A percentile compares a stretch with the other conserved stretches of the same genome.
These are phyloP conservation scores for Gisinianus flammeolus DNA, from an alignment of 2,888 invertebrate species.

Conservation along the genomic window DNA sequence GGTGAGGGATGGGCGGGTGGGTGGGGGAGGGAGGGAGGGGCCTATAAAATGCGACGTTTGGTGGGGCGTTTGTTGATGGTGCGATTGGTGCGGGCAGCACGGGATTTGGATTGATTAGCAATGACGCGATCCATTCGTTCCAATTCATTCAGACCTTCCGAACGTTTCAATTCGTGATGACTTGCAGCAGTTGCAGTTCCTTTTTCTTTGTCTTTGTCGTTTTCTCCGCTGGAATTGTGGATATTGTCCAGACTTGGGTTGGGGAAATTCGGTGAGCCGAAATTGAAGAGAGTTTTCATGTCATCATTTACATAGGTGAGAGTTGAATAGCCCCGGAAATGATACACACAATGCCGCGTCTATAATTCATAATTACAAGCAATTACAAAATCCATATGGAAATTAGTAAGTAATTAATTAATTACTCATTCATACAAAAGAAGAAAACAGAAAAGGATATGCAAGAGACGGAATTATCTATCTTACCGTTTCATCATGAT, in stretches of 20 bases:
- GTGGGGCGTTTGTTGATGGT: background rate
- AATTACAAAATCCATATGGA: no score
- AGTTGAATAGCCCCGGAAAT: slow-evolving; percentile 30
- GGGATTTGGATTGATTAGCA: background rate
- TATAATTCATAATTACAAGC: background rate
- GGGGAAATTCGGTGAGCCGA: background rate
- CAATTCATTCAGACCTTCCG: background rate
- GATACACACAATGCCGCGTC: slow-evolving; percentile 22
- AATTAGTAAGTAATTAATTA: no score
- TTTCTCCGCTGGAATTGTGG: background rate
- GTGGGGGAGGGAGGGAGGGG: no score
- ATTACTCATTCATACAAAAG: no score
- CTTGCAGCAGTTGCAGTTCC: no score
- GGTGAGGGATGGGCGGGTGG: no score
- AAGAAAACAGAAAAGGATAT: background rate
- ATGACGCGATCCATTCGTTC: background rate
- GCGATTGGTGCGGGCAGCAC: no score
- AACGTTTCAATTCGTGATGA: background rate
- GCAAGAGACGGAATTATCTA: background rate
- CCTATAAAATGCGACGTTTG: background rate
- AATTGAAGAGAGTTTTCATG: background rate
- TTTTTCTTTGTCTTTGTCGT: no score
- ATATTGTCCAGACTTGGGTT: background rate
- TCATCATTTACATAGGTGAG: background rate
- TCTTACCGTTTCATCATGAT: slow-evolving; percentile 40